Evolutionary conservation across 30 jellyfish, hydroid and myxozoan genomes (phyloP).

Genomic region (Haliclystus octoradiatus): DNA sequence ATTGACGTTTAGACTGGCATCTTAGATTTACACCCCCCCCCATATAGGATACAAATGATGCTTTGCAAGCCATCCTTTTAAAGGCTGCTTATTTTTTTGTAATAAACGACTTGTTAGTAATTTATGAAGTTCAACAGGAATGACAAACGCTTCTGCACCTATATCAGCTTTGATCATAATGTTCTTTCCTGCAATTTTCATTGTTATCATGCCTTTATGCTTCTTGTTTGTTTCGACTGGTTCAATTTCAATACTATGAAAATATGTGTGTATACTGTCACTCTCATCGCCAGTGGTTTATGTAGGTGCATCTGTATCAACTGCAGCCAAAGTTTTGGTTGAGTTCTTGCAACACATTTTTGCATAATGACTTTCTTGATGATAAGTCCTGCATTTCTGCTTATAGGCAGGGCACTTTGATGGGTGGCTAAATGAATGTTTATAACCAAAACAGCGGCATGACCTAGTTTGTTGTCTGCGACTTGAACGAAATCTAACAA

Average conservation of each 20-base stretch:
- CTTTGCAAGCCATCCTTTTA: constrained; percentile 30
- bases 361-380: constrained; percentile 14
- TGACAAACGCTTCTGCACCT: constrained; percentile 30
- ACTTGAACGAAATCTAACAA: too few species aligned
- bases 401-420: constrained; percentile 26
- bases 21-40: not conserved
- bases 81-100: constrained; percentile 17
- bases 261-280: constrained; percentile 15
- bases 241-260: constrained; percentile 18
- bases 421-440: too few species aligned
- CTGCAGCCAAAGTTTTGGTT: too few species aligned
- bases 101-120: not conserved
- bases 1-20: not conserved
- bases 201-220: not conserved
- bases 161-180: constrained; percentile 24
- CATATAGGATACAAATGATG: constrained; percentile 12
- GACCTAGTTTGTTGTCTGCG: too few species aligned
- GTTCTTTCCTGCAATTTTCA: constrained; percentile 20
- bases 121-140: constrained; percentile 12
- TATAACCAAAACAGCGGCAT: too few species aligned
- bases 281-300: too few species aligned
- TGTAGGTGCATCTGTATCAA: too few species aligned
- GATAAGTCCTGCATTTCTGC: constrained; percentile 11
- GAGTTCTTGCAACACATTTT: constrained; percentile 13
- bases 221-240: too few species aligned